Conservation (phyloP, 2,888 invertebrate species). For the Taphrorychus bicolor region DNA sequence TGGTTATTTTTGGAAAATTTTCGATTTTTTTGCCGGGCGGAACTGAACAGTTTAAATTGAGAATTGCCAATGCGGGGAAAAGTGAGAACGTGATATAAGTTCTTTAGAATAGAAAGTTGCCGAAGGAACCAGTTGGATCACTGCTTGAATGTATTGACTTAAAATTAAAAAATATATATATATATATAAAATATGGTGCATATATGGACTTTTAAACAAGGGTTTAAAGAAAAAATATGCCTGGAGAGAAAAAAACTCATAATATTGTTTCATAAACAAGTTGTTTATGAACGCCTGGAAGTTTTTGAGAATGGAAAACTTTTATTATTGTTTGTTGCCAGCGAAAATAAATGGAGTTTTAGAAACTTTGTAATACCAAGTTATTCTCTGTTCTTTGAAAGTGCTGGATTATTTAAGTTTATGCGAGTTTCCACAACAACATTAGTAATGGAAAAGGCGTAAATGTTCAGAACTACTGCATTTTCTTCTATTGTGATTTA, state of each 20-base stretch:
- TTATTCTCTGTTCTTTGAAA: background rate
- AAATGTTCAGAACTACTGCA: too few relatives aligned
- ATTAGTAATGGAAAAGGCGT: too few relatives aligned
- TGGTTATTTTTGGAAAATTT: background rate
- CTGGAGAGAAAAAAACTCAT: too few relatives aligned
- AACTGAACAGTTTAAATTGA: background rate
- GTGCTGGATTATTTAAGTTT: background rate
- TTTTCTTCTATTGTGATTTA: too few relatives aligned
- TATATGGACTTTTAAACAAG: too few relatives aligned
- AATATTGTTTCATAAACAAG: background rate
- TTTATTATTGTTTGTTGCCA: background rate
- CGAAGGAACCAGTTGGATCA: background rate
- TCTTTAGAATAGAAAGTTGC: slow-evolving; percentile 5
- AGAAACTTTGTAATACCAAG: background rate
- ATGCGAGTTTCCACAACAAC: background rate
- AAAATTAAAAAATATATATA: slow-evolving; percentile 1
- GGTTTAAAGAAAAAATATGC: too few relatives aligned
- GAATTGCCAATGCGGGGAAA: background rate
- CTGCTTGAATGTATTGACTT: background rate
- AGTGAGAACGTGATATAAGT: slow-evolving; percentile 1
- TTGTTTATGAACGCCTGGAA: background rate
- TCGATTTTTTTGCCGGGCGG: background rate
- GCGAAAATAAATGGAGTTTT: background rate
- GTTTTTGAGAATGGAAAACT: background rate
- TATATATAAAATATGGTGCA: too few relatives aligned